Conservation (phyloP, 2,888 invertebrate species). For the Escarpia spicata region DNA sequence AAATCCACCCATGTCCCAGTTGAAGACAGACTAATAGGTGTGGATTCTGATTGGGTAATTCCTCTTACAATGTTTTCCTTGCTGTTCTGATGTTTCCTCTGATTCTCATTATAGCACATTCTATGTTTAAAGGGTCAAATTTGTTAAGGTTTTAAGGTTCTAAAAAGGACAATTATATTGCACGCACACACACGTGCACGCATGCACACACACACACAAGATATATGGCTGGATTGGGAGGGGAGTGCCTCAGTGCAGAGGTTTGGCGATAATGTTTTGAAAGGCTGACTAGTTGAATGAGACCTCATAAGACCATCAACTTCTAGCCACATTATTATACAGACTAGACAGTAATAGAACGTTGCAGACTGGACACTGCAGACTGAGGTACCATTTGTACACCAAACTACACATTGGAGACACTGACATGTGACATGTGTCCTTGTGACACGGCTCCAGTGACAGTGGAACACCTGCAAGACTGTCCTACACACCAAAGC, state of each 20-base stretch:
- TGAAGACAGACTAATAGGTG: neutral
- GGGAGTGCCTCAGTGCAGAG: neutral
- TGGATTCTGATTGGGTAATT: neutral
- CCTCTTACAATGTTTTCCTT: neutral
- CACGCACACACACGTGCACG: slow-evolving; percentile 7
- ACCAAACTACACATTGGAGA: too few species aligned
- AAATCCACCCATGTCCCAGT: neutral
- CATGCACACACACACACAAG: neutral
- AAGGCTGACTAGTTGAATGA: neutral
- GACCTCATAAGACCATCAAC: neutral
- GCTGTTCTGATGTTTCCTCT: neutral
- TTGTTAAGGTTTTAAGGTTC: neutral
- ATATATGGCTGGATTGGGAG: neutral
- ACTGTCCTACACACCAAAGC: too few species aligned
- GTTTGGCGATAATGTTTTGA: neutral
- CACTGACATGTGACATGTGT: too few species aligned
- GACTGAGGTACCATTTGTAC: too few species aligned
- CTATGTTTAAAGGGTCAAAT: neutral
- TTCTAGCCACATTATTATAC: too few species aligned
- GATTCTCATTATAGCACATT: neutral
- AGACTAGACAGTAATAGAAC: too few species aligned
- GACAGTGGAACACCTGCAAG: too few species aligned
- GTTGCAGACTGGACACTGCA: too few species aligned
- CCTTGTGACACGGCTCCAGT: too few species aligned
- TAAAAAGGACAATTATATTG: neutral